Evolutionary conservation across 1,140 invertebrate species (phyloP).

Genomic region (Globodera ellingtonae): DNA sequence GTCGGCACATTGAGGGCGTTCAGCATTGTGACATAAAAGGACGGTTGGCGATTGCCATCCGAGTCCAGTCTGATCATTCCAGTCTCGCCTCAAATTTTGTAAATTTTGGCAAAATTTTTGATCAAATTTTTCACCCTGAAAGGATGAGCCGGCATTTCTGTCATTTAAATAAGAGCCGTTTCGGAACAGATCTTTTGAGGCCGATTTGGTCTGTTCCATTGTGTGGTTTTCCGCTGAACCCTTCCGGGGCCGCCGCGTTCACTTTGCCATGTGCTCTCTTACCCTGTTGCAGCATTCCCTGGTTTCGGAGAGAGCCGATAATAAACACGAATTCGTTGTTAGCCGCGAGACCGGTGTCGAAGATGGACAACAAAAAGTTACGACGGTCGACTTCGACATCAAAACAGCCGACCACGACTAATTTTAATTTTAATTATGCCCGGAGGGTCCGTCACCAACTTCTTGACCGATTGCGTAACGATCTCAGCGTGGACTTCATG

Average conservation of each 20-base stretch:
- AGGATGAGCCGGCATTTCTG: constrained; percentile 15
- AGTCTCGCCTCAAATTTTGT: constrained; percentile 37
- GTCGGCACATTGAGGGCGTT: constrained; percentile 22
- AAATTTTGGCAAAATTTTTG: constrained; percentile 1
- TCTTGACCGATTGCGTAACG: constrained; percentile 26
- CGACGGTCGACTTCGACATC: constrained; percentile 35
- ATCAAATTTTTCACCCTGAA: constrained; percentile 10
- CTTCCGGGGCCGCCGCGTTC: too few species aligned
- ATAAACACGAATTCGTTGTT: constrained; percentile 49
- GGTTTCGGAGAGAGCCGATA: constrained; percentile 36
- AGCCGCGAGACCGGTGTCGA: constrained; percentile 32
- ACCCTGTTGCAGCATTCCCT: constrained; percentile 48
- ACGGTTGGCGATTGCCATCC: constrained; percentile 44
- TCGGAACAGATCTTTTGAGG: constrained; percentile 15
- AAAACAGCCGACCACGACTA: constrained; percentile 44
- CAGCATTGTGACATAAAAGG: constrained; percentile 37
- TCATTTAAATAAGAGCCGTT: constrained; percentile 26
- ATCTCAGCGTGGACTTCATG: constrained; percentile 24
- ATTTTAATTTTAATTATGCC: neutral
- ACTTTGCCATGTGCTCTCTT: neutral
- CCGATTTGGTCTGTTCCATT: neutral
- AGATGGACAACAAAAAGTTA: constrained; percentile 39
- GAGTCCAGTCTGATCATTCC: constrained; percentile 35
- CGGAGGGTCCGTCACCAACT: constrained; percentile 2
- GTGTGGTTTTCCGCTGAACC: constrained; percentile 24